Evolutionary conservation across 2,113 vertebrate genomes (phyloP).

Genomic region (Callithrix jacchus): DNA sequence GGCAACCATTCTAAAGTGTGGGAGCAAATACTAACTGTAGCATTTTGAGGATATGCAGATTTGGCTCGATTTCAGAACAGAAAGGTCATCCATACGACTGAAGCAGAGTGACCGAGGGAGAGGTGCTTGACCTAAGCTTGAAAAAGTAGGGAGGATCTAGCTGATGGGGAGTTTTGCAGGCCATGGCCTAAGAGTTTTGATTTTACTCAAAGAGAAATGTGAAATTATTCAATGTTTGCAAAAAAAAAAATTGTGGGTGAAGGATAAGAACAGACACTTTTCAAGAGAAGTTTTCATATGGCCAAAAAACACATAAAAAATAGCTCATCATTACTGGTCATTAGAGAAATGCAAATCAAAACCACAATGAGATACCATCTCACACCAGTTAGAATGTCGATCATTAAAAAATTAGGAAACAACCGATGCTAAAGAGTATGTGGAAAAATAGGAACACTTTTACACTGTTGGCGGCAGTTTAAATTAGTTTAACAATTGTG

Average conservation of each 20-base stretch:
- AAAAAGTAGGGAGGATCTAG: fast-evolving
- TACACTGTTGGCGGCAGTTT: too few relatives aligned
- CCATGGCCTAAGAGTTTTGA: background rate
- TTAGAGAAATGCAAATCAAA: too few relatives aligned
- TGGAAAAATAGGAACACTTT: too few relatives aligned
- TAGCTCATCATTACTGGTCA: too few relatives aligned
- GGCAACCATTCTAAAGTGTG: background rate
- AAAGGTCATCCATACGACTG: background rate
- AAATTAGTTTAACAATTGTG: too few relatives aligned
- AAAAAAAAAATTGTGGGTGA: background rate
- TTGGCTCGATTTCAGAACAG: background rate
- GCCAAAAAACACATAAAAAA: too few relatives aligned
- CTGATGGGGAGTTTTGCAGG: background rate
- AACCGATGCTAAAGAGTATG: too few relatives aligned
- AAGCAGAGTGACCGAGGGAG: background rate
- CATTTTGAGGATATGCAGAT: background rate
- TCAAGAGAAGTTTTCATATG: too few relatives aligned
- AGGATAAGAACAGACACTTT: too few relatives aligned
- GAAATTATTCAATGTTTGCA: background rate
- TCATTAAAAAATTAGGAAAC: too few relatives aligned
- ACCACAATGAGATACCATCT: too few relatives aligned
- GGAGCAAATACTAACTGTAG: background rate
- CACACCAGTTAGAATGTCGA: too few relatives aligned
- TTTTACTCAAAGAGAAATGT: background rate
- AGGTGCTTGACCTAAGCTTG: background rate